phyloP scores from a whole-genome alignment of 2,888 invertebrate species.

The Endomychus coccineus region DNA sequence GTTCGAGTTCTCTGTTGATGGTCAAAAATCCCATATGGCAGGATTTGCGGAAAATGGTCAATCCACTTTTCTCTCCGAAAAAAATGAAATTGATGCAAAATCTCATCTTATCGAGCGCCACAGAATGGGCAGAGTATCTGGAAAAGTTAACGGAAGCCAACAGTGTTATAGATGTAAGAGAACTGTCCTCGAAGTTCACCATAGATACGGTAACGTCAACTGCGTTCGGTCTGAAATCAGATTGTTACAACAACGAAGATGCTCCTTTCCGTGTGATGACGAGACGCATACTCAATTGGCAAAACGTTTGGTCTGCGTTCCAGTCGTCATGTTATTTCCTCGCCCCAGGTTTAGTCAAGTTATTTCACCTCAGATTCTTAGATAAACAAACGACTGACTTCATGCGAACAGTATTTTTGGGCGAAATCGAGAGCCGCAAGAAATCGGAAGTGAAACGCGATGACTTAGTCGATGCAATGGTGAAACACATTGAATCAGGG shows the following conservation, averaged over 20 bases:
- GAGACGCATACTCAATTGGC: background rate
- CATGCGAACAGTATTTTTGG: background rate
- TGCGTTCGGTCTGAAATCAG: background rate
- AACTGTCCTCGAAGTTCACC: background rate
- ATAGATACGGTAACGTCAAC: background rate
- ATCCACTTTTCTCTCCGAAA: constrained; percentile 47
- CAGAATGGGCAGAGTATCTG: background rate
- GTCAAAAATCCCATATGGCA: constrained; percentile 47
- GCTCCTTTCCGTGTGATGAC: background rate
- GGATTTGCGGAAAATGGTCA: constrained; percentile 43
- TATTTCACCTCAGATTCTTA: background rate
- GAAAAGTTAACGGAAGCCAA: background rate
- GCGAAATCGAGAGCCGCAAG: too few relatives aligned
- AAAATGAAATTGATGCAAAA: constrained; percentile 47
- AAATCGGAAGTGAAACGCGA: too few relatives aligned
- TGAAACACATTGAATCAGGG: too few relatives aligned
- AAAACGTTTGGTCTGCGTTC: background rate
- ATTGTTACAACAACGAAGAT: background rate
- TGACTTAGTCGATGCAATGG: too few relatives aligned
- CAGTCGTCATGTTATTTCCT: background rate
- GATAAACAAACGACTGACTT: background rate
- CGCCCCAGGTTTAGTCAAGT: background rate
- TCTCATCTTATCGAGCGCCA: constrained; percentile 4
- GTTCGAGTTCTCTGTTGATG: constrained; percentile 39
- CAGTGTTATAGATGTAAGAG: background rate